A percentile compares a stretch with the other conserved stretches of the same genome.
phyloP scores from a whole-genome alignment of 92 coral and sea anemone genomes.

The Siderastrea siderea region DNA sequence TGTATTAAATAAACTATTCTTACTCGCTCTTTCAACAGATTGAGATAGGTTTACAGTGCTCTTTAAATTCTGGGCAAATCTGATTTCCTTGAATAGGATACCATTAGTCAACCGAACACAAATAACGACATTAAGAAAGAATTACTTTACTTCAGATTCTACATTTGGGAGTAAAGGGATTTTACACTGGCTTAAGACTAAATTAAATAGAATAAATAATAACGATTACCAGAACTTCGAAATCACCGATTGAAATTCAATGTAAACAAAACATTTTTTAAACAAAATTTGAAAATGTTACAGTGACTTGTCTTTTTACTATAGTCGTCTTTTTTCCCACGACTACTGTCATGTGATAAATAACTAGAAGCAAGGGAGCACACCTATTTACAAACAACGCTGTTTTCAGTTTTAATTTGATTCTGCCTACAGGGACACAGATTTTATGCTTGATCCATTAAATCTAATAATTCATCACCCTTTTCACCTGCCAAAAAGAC shows the following conservation, averaged over 20 bases:
- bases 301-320: neutral
- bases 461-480: conserved; percentile 91
- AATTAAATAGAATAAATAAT: conserved; percentile 34
- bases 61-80: too few relatives aligned
- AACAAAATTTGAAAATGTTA: neutral
- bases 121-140: neutral
- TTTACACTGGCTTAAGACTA: neutral
- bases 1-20: too few relatives aligned
- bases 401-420: neutral
- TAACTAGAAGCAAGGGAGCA: neutral
- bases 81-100: too few relatives aligned
- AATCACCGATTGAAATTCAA: neutral
- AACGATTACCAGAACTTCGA: neutral
- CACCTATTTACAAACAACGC: conserved; percentile 17
- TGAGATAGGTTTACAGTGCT: too few relatives aligned
- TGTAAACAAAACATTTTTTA: neutral
- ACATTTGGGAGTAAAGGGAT: neutral
- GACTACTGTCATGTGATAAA: neutral
- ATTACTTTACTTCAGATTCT: neutral
- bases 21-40: too few relatives aligned
- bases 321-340: neutral
- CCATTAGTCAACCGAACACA: neutral
- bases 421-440: neutral
- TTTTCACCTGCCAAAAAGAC: conserved; percentile 72
- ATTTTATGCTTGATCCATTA: conserved; percentile 92